phyloP scores from a whole-genome alignment of 2,797 vertebrate species.

The Tamandua tetradactyla region DNA sequence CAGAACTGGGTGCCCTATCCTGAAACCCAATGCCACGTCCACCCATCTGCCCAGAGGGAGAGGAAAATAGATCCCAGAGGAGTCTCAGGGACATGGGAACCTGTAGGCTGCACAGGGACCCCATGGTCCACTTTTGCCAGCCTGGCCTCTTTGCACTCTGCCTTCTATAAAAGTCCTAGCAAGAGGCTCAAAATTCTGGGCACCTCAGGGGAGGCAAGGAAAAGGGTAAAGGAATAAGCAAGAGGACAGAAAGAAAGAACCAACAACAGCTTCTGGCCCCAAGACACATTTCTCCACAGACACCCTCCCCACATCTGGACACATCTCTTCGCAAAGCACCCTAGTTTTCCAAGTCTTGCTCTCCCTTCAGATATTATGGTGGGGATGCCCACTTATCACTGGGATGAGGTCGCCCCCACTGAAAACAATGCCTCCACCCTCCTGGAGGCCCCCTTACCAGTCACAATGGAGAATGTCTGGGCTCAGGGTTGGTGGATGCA shows the following conservation, averaged over 20 bases:
- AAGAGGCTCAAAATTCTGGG: not conserved
- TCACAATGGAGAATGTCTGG: constrained; percentile 97
- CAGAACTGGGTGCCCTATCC: not conserved
- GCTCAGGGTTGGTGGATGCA: constrained; percentile 95
- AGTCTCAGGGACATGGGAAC: not conserved
- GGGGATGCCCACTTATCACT: not conserved
- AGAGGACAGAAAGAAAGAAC: not conserved
- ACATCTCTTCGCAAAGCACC: constrained; percentile 35
- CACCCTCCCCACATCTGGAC: not conserved
- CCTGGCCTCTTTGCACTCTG: not conserved
- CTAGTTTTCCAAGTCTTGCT: not conserved
- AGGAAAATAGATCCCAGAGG: not conserved
- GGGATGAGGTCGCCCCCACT: not conserved
- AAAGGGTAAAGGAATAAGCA: not conserved
- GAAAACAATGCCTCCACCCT: too few relatives aligned
- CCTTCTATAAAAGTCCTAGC: not conserved
- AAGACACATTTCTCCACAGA: not conserved
- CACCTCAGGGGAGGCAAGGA: not conserved
- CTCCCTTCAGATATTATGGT: constrained; percentile 68
- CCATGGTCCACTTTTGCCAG: not conserved
- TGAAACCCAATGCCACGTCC: not conserved
- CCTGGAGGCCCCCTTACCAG: constrained; percentile 91
- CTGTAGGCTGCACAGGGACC: not conserved
- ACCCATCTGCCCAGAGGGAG: not conserved
- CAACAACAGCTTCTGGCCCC: not conserved